Percentiles rank a stretch among this genome's conserved stretches.
These are phyloP conservation scores for Dendrocopos noguchii DNA, from an alignment of 2,113 vertebrate genomes.

Conservation along the genomic window DNA sequence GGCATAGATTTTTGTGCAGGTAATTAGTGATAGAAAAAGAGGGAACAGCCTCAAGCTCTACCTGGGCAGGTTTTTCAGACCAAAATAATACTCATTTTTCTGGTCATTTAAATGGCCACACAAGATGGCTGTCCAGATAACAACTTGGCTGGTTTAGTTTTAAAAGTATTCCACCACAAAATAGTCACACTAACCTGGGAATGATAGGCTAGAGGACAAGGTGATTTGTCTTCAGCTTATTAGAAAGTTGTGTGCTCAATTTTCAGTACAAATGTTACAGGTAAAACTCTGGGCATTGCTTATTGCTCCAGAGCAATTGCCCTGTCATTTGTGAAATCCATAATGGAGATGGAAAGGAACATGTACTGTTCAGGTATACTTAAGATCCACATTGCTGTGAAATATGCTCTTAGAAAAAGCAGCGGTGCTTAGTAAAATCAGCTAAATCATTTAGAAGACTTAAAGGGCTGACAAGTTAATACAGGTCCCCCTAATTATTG, in stretches of 20 bases:
- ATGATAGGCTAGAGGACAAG: background rate
- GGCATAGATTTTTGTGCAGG: too few species aligned
- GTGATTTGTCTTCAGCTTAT: background rate
- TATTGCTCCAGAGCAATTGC: background rate
- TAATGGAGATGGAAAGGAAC: background rate
- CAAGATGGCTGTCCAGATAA: background rate
- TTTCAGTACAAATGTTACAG: background rate
- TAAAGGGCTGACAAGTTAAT: conserved; percentile 35
- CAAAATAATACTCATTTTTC: background rate
- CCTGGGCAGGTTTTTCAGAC: background rate
- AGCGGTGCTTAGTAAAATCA: conserved; percentile 31
- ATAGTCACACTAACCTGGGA: background rate
- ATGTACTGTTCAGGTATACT: background rate
- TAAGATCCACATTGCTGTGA: background rate
- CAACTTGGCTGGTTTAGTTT: background rate
- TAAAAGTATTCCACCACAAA: background rate
- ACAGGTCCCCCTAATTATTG: conserved; percentile 26
- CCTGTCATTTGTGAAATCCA: background rate
- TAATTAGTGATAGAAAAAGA: too few species aligned
- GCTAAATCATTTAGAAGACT: conserved; percentile 65
- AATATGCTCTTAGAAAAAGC: conserved; percentile 22
- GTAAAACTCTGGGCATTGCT: background rate
- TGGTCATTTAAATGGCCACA: background rate
- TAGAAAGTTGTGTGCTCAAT: background rate
- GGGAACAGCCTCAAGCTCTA: too few species aligned